phyloP scores from a whole-genome alignment of 2,888 invertebrate species.

The Tenthredo mesomela region DNA sequence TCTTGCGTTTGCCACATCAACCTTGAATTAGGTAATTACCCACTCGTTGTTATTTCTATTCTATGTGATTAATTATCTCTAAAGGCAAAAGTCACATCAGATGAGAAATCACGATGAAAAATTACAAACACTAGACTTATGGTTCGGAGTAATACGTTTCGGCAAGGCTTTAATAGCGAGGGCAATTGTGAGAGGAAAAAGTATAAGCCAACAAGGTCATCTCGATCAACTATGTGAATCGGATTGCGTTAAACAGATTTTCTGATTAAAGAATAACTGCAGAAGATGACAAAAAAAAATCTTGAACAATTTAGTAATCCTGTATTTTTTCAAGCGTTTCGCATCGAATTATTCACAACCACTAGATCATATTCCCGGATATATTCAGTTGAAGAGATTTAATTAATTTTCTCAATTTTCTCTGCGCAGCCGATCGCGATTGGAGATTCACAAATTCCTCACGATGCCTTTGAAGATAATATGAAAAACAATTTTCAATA shows the following conservation, averaged over 20 bases:
- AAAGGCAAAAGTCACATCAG: neutral
- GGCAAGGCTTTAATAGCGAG: neutral
- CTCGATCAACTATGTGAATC: neutral
- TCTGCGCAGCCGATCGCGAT: too few relatives aligned
- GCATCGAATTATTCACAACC: neutral
- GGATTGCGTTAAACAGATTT: neutral
- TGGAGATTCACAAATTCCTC: too few relatives aligned
- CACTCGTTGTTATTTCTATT: neutral
- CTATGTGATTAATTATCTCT: neutral
- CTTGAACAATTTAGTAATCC: neutral
- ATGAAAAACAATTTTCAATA: too few relatives aligned
- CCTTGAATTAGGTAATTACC: neutral
- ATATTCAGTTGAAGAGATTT: neutral
- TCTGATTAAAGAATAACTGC: neutral
- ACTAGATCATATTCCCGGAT: neutral
- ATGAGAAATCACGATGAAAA: neutral
- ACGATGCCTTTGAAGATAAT: too few relatives aligned
- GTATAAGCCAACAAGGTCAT: neutral
- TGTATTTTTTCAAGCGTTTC: neutral
- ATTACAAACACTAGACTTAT: neutral
- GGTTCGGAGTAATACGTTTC: neutral
- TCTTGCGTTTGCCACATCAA: neutral
- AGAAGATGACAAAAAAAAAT: neutral
- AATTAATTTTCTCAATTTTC: too few relatives aligned
- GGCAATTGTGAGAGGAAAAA: conserved; percentile 25